Evolutionary conservation across 2,888 invertebrate species (phyloP), one percentile per base, ranked within the genome.

Genomic region (Melieria crassipennis): DNA sequence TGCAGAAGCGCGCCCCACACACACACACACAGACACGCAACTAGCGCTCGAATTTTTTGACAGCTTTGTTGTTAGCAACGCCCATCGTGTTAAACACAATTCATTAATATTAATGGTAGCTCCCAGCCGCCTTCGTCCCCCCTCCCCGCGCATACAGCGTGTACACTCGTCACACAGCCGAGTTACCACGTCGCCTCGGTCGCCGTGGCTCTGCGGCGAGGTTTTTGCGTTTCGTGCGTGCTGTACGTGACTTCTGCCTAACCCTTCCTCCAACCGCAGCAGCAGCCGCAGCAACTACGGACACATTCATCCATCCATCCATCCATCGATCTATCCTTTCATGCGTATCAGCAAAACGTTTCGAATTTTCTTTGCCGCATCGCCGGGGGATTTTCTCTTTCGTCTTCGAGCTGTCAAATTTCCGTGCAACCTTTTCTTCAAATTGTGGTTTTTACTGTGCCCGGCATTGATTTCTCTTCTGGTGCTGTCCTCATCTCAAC

Each of bases 21-120:
- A 3, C 30, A 30, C 30, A 30, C 2, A 3, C 30, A 30, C 30
- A 30, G 30, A 30, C 30, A 30, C 30, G 30, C 2, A 30, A 30
- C 30, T 30, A 30, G 30, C 30, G 60, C 50, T 45, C 60, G 67
- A 10, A 45, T 50, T 47, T 45, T 58, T 64, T 70, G 65, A 70
- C 70, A 70, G 70, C 58, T 75, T 73, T 73, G 69, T 73, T 73
- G 71, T 64, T 70, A 63, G 75, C 73, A 76, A 76, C 78, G 78
- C 77, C 77, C 76, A 74, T 75, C 73, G 76, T 71, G 75, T 78
- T 77, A 76, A 78, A 73, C 69, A 74, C 69, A 75, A 73, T 66
- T 73, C 75, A 77, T 76, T 76, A 76, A 74, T 70, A 72, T 73
- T 73, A 75, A 74, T 74, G 76, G 71, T 55, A 5, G 10, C 43